A percentile compares a stretch with the other conserved stretches of the same genome.
phyloP scores from a whole-genome alignment of 2,113 vertebrate species.

The Myxocyprinus asiaticus region DNA sequence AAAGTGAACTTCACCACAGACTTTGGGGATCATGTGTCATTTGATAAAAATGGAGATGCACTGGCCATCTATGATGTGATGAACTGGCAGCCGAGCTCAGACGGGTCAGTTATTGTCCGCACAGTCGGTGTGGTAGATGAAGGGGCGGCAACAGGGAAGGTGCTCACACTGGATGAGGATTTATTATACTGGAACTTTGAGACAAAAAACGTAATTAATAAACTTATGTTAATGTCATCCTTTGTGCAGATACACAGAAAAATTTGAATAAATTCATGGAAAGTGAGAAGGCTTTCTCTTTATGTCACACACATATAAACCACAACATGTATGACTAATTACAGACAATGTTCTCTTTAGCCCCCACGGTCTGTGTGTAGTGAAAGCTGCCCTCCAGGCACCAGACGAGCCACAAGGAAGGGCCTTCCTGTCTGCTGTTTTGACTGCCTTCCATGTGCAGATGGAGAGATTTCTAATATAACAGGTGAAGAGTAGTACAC shows the following conservation, averaged over 20 bases:
- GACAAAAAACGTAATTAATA: not conserved
- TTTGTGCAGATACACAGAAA: too few species aligned
- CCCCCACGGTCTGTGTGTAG: constrained; percentile 72
- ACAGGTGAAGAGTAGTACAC: not conserved
- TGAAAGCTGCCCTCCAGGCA: constrained; percentile 72
- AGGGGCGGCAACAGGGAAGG: not conserved
- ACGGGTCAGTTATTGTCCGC: constrained; percentile 17
- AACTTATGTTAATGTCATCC: too few species aligned
- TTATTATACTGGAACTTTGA: constrained; percentile 19
- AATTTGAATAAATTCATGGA: too few species aligned
- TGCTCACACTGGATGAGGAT: constrained; percentile 34
- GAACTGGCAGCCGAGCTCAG: constrained; percentile 28
- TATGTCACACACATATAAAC: too few species aligned
- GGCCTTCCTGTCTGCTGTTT: too few species aligned
- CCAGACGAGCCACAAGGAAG: constrained; percentile 57
- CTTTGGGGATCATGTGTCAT: constrained; percentile 33
- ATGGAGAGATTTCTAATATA: too few species aligned
- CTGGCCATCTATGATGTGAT: constrained; percentile 43
- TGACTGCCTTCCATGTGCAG: too few species aligned
- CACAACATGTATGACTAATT: not conserved
- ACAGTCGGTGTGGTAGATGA: constrained; percentile 33
- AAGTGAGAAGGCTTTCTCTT: too few species aligned
- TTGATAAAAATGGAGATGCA: constrained; percentile 48
- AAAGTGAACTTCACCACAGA: constrained; percentile 42
- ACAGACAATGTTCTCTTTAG: constrained; percentile 49